Percentiles rank a stretch among this genome's conserved stretches.
These are phyloP conservation scores for Trogon melanurus DNA, from an alignment of 2,113 vertebrate genomes.

Conservation along the genomic window DNA sequence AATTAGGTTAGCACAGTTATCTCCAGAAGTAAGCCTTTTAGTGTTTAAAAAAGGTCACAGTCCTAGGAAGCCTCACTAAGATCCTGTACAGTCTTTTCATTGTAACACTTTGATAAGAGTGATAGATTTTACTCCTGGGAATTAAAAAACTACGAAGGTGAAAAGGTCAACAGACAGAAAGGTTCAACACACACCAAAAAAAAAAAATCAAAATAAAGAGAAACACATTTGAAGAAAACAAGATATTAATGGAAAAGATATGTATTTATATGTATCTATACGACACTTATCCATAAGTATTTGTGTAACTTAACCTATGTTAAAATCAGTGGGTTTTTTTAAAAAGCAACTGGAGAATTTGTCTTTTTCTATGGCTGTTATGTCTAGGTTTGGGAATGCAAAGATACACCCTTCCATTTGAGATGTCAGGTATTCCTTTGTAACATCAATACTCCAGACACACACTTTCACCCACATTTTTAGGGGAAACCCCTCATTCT, in stretches of 20 bases:
- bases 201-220: background rate
- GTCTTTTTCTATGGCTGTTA: background rate
- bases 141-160: background rate
- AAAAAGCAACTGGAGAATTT: background rate
- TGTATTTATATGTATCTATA: background rate
- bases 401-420: background rate
- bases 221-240: background rate
- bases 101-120: background rate
- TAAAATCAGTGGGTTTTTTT: background rate
- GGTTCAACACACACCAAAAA: background rate
- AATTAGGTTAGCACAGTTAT: background rate
- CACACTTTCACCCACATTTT: background rate
- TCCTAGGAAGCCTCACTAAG: background rate
- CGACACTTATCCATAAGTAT: background rate
- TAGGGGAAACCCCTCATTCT: background rate
- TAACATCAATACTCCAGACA: background rate
- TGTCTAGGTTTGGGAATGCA: background rate
- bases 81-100: background rate
- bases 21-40: constrained; percentile 1
- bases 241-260: background rate
- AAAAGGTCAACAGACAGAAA: background rate
- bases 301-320: background rate
- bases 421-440: background rate
- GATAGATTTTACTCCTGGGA: background rate
- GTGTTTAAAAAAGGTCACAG: background rate